Percentiles rank a stretch among this genome's conserved stretches.
phyloP scores from a whole-genome alignment of 1,140 invertebrate genomes.

The Homarus americanus region DNA sequence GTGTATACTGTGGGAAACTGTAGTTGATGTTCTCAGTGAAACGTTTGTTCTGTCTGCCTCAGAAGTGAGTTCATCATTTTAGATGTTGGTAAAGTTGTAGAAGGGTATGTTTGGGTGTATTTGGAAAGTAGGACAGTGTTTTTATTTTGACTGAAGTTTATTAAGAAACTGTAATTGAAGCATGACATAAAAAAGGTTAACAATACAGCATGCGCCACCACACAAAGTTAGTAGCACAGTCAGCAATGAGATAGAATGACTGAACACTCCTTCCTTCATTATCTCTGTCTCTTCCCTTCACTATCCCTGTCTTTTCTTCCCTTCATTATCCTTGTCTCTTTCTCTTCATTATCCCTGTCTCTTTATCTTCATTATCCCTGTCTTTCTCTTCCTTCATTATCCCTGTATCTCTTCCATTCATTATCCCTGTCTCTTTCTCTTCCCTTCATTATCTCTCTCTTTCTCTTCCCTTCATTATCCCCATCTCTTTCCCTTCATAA shows the following conservation, averaged over 20 bases:
- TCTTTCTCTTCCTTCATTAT: background rate
- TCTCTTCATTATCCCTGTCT: background rate
- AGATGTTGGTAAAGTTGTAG: no score
- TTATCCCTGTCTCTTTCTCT: background rate
- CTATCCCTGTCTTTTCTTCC: background rate
- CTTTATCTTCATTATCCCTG: background rate
- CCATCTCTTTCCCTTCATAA: background rate
- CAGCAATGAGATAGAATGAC: no score
- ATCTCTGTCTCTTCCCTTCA: slow-evolving; percentile 9
- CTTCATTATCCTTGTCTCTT: background rate
- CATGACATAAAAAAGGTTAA: background rate
- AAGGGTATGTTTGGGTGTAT: no score
- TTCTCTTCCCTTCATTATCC: background rate
- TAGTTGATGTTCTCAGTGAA: no score
- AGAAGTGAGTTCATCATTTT: no score
- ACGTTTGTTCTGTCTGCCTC: no score
- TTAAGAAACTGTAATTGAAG: background rate
- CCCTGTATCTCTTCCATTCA: background rate
- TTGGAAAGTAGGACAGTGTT: background rate
- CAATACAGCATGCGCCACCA: no score
- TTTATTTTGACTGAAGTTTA: no score
- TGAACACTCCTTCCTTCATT: slow-evolving; percentile 7
- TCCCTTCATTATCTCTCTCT: background rate
- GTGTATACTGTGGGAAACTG: no score
- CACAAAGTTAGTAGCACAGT: no score